phyloP scores from a whole-genome alignment of 2,113 vertebrate species.

The Cromileptes altivelis region DNA sequence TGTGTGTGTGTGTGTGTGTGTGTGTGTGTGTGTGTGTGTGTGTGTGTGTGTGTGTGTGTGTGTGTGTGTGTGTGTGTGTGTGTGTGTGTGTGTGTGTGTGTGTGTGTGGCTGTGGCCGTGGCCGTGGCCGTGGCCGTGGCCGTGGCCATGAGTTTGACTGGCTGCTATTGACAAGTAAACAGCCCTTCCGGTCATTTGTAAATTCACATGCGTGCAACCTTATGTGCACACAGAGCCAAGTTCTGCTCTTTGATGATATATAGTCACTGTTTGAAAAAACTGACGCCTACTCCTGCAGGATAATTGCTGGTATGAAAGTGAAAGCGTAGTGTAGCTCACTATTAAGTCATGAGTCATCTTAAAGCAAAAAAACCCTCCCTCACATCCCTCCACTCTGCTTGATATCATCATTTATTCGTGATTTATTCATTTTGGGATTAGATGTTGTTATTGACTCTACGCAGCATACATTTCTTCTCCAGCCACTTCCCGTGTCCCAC shows the following conservation, averaged over 20 bases:
- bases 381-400: conserved; percentile 5
- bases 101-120: conserved; percentile 4
- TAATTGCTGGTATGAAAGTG: conserved; percentile 63
- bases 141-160: not conserved
- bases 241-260: conserved; percentile 1
- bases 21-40: conserved; percentile 2
- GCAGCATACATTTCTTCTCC: too few species aligned
- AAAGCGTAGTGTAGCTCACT: conserved; percentile 27
- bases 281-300: conserved; percentile 48
- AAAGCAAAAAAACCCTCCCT: conserved; percentile 12
- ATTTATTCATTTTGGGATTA: conserved; percentile 2
- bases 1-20: conserved; percentile 7
- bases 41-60: not conserved
- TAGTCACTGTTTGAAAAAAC: conserved; percentile 32
- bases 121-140: too few species aligned
- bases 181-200: not conserved
- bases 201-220: not conserved
- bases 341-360: conserved; percentile 63
- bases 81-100: conserved; percentile 2
- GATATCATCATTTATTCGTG: conserved; percentile 17
- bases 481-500: conserved; percentile 10
- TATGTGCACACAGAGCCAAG: conserved; percentile 1
- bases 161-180: conserved; percentile 23
- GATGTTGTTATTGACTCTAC: conserved; percentile 18
- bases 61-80: conserved; percentile 11